These are phyloP conservation scores for Hystrix cristata DNA, from an alignment of 2,113 vertebrate species.

Conservation along the genomic window DNA sequence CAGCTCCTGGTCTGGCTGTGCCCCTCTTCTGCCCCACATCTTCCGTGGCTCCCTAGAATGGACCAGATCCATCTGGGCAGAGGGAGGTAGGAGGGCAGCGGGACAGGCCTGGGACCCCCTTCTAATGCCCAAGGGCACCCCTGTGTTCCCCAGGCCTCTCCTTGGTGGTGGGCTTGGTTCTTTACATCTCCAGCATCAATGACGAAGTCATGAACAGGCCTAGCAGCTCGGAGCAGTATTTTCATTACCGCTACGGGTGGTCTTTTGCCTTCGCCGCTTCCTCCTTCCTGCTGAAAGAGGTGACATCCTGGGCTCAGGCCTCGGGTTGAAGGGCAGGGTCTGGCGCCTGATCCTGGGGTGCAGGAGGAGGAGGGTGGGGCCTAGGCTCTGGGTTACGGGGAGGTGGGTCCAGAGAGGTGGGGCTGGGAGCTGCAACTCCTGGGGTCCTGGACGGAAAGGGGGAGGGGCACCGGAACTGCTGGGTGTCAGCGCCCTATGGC, in stretches of 20 bases:
- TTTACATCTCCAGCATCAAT: slow-evolving; percentile 97
- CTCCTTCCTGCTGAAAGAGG: slow-evolving; percentile 97
- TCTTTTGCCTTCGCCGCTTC: slow-evolving; percentile 97
- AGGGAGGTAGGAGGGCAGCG: not conserved
- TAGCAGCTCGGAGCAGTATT: slow-evolving; percentile 95
- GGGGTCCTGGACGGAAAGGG: not conserved
- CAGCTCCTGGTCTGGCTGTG: not conserved
- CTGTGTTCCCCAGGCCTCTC: slow-evolving; percentile 91
- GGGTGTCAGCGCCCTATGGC: not conserved
- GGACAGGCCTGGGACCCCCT: not conserved
- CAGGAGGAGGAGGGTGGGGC: not conserved
- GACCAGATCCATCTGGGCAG: not conserved
- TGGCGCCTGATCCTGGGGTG: not conserved
- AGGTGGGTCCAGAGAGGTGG: not conserved
- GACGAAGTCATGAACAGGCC: slow-evolving; percentile 97
- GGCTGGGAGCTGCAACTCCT: not conserved
- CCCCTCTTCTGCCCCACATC: not conserved
- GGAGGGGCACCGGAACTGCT: not conserved
- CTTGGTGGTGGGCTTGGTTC: slow-evolving; percentile 95
- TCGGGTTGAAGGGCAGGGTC: not conserved
- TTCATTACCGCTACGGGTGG: slow-evolving; percentile 96
- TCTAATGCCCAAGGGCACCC: not conserved
- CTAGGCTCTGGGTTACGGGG: not conserved
- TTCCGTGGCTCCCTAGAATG: not conserved
- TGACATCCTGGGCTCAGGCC: slow-evolving; percentile 50